Conservation (phyloP, 2,888 invertebrate species). For the Megaustenia siamemsis region DNA sequence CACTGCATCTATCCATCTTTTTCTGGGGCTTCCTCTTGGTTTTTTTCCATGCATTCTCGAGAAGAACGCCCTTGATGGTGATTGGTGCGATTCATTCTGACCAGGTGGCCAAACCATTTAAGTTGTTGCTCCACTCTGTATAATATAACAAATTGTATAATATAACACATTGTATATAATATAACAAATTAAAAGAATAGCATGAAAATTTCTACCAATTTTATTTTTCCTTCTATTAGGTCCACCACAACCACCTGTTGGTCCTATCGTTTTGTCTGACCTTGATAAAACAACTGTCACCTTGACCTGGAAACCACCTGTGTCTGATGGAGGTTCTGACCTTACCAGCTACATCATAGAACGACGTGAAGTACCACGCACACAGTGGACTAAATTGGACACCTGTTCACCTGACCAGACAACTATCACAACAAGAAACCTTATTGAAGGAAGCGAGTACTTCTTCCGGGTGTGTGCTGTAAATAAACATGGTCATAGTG, state of each 20-base stretch:
- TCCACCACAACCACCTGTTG: conserved; percentile 61
- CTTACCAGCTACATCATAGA: conserved; percentile 70
- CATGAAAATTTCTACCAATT: too few relatives aligned
- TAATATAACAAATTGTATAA: too few relatives aligned
- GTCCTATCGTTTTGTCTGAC: conserved; percentile 70
- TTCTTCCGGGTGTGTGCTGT: conserved; percentile 92
- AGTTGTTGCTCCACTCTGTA: too few relatives aligned
- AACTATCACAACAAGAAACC: conserved; percentile 64
- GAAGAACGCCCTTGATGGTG: too few relatives aligned
- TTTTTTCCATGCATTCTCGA: too few relatives aligned
- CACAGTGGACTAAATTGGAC: conserved; percentile 67
- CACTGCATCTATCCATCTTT: too few relatives aligned
- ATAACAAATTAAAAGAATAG: too few relatives aligned
- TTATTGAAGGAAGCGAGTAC: conserved; percentile 82
- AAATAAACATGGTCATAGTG: conserved; percentile 94
- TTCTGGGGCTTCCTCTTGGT: too few relatives aligned
- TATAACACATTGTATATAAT: too few relatives aligned
- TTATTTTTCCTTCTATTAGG: too few relatives aligned
- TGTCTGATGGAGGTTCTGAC: conserved; percentile 71
- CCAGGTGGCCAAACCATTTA: too few relatives aligned
- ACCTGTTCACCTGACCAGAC: conserved; percentile 58
- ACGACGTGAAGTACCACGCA: conserved; percentile 77
- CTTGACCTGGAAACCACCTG: conserved; percentile 77
- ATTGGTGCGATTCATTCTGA: too few relatives aligned
- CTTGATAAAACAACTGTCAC: conserved; percentile 67